These are phyloP conservation scores for Myotis daubentonii DNA, from an alignment of 2,797 vertebrate species.

Conservation along the genomic window DNA sequence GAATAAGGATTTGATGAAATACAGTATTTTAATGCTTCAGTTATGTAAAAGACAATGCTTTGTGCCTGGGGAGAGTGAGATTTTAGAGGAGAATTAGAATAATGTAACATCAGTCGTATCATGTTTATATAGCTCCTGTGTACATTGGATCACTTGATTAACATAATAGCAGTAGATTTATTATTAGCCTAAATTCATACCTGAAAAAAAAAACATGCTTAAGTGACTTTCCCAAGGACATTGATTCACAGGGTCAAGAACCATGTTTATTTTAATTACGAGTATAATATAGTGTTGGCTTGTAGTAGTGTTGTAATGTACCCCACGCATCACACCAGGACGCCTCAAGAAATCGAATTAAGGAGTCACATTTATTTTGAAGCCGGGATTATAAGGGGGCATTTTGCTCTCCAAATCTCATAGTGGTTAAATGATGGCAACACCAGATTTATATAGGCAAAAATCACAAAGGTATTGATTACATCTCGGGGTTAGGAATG, in stretches of 20 bases:
- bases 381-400: too few relatives aligned
- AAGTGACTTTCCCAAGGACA: background rate
- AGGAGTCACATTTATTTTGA: too few relatives aligned
- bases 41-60: background rate
- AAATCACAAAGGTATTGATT: too few relatives aligned
- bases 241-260: background rate
- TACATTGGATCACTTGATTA: background rate
- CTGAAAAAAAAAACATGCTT: background rate
- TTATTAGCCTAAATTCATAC: constrained; percentile 22
- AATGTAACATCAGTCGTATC: background rate
- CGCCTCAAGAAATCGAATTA: too few relatives aligned
- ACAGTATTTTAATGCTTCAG: background rate
- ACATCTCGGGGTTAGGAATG: too few relatives aligned
- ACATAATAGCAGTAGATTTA: background rate
- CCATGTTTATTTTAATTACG: background rate
- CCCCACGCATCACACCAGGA: too few relatives aligned
- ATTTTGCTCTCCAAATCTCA: too few relatives aligned
- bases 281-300: background rate
- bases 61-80: background rate
- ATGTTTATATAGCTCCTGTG: background rate
- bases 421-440: too few relatives aligned
- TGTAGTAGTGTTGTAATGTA: too few relatives aligned
- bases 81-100: constrained; percentile 17
- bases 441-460: too few relatives aligned
- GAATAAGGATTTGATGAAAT: background rate